A percentile compares a stretch with the other conserved stretches of the same genome.
Evolutionary conservation across 2,888 invertebrate species (phyloP).

Genomic region (Erpobdella octoculata): DNA sequence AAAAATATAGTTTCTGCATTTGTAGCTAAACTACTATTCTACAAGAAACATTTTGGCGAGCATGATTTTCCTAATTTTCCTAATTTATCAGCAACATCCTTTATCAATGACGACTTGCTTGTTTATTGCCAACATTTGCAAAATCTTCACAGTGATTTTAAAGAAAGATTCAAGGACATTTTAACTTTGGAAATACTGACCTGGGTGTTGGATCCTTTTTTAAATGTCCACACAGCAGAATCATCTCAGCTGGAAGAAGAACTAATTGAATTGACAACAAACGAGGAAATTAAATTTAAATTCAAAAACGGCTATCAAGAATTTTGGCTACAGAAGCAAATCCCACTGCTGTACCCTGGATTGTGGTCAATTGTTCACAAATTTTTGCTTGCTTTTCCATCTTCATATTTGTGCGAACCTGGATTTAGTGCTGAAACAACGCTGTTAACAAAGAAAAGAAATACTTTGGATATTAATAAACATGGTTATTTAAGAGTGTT

Average conservation of each 20-base stretch:
- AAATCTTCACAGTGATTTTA: not conserved
- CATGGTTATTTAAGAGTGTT: not conserved
- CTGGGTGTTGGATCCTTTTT: not conserved
- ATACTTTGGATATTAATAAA: not conserved
- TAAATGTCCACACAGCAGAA: slow-evolving; percentile 1
- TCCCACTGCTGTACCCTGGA: not conserved
- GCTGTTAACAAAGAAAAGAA: slow-evolving; percentile 1
- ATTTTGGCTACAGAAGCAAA: too few species aligned
- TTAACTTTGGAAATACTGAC: not conserved
- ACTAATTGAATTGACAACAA: not conserved
- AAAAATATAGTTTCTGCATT: too few species aligned
- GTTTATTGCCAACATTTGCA: not conserved
- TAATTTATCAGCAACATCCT: slow-evolving; percentile 1
- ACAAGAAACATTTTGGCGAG: not conserved
- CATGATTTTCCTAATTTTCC: not conserved
- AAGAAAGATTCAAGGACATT: not conserved
- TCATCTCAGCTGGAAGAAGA: slow-evolving; percentile 1
- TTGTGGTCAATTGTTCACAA: not conserved
- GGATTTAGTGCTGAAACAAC: too few species aligned
- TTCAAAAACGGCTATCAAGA: too few species aligned
- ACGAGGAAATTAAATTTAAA: slow-evolving; percentile 1
- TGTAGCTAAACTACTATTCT: not conserved
- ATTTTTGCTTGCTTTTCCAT: too few species aligned
- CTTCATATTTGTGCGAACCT: not conserved
- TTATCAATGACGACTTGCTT: slow-evolving; percentile 1